Conservation (phyloP, 2,113 vertebrate genomes). For the Crypturellus undulatus region DNA sequence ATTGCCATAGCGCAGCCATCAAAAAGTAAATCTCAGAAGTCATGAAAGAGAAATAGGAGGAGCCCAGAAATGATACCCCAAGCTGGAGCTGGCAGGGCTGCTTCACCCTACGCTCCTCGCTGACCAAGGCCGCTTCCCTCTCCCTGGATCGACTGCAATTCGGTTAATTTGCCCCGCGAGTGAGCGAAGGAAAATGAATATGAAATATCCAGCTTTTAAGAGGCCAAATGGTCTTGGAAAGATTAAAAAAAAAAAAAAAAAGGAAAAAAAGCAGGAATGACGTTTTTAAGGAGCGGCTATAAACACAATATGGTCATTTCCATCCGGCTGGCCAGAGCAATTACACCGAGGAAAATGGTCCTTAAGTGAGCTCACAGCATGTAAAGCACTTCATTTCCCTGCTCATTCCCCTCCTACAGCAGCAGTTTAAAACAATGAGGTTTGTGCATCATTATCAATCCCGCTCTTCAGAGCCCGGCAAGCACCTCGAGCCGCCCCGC, state of each 20-base stretch:
- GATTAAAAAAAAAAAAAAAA: neutral
- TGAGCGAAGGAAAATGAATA: neutral
- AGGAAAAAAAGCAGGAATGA: neutral
- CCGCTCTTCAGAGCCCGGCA: neutral
- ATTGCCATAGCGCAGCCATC: neutral
- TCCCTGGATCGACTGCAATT: neutral
- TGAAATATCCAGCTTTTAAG: neutral
- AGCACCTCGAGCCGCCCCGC: rapidly evolving
- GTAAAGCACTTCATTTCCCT: neutral
- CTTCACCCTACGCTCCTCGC: neutral
- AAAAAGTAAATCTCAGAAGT: neutral
- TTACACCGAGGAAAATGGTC: neutral
- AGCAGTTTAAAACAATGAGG: neutral
- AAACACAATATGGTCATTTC: conserved; percentile 22
- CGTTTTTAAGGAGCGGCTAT: neutral
- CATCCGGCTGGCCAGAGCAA: neutral
- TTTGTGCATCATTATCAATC: neutral
- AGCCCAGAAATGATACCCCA: neutral
- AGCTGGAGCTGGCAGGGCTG: neutral
- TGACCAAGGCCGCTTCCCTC: neutral
- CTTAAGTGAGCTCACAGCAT: neutral
- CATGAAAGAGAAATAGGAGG: neutral
- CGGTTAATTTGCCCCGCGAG: neutral
- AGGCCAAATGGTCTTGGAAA: neutral
- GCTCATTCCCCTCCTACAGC: neutral